Evolutionary conservation across 2,797 vertebrate species (phyloP), one percentile per base, ranked within the genome.

Genomic region (Notolabrus celidotus): DNA sequence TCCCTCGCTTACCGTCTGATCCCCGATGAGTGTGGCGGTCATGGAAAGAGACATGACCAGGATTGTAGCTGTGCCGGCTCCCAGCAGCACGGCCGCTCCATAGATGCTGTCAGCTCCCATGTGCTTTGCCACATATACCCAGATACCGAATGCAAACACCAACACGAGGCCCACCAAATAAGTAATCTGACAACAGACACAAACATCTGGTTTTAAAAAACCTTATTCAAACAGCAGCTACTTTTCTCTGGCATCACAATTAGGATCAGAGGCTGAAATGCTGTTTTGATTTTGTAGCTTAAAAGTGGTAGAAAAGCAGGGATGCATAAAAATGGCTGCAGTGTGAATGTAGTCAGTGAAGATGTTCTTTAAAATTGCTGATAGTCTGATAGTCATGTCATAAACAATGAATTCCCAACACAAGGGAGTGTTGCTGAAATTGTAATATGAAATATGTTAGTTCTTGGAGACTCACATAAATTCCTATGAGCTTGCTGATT

Each of bases 31-130:
- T 58, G 94, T 96, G 0, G 96, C 95, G 0, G 96, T 97, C 96
- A 98, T 97, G 58, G 97, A 94, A 55, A 98, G 90, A 0, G 97
- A 97, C 38, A 97, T 98, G 75, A 98, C 96, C 33, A 97, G 86
- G 88, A 97, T 94, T 10, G 94, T 95, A 72, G 96, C 94, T 0
- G 95, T 95, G 4, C 96, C 96, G 0, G 88, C 70, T 2, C 96
- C 96, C 0, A 97, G 92, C 59, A 98, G 80, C 42, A 88, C 85
- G 0, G 96, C 94, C 0, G 90, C 94, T 0, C 86, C 96, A 0
- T 96, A 98, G 50, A 98, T 88, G 0, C 91, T 83, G 0, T 60
- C 3, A 5, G 22, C 10, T 8, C 94, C 94, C 64, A 95, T 83
- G 2, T 49, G 16, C 9, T 31, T 60, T 10, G 86, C 92, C 84